Evolutionary conservation across 2,113 vertebrate species (phyloP), one percentile per base, ranked within the genome.

Genomic region (Cynoglossus semilaevis): DNA sequence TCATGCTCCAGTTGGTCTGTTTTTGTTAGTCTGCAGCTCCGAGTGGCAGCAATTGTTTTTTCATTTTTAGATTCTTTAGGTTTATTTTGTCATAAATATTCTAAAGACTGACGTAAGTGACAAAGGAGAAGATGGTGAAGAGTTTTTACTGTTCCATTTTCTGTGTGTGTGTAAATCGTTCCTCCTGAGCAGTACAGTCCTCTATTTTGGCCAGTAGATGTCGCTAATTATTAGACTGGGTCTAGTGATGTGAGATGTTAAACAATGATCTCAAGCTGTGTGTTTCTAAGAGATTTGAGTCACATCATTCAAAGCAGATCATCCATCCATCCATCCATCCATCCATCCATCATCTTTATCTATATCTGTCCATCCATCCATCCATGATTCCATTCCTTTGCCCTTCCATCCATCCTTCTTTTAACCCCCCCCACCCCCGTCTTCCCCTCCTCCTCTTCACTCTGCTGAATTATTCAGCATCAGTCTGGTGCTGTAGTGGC

Each of bases 401-500:
- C 34, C 44, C 54, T 35, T 49, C 41, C 71, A 75, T 65, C 29
- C 59, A 55, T 63, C 40, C 49, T 54, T 74, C 63, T 52, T 16
- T 55, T 44, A 68, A 56, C 57, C 42, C 70, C 58, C 47, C 65
- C 53, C 48, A n/a, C 51, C 49, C 64, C 60, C 52, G 40, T 62
- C 64, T 55, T 66, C 68, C 67, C 45, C 45, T 16, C 16, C 45
- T 61, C 51, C 54, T 58, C 13, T 44, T 41, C 22, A 11, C 15
- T 34, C 45, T 56, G 63, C 83, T 90, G 81, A 87, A 88, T 88
- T 82, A 89, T 91, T 88, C 63, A 89, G 51, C 70, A 77, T 76
- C 72, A 75, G 72, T 40, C 37, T 11, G 37, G 2, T 2, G 10
- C 38, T 11, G 49, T 64, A 29, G 70, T 38, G 55, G 54, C 63